phyloP scores from a whole-genome alignment of 1,140 invertebrate species.

The Nixonia krombeini region DNA sequence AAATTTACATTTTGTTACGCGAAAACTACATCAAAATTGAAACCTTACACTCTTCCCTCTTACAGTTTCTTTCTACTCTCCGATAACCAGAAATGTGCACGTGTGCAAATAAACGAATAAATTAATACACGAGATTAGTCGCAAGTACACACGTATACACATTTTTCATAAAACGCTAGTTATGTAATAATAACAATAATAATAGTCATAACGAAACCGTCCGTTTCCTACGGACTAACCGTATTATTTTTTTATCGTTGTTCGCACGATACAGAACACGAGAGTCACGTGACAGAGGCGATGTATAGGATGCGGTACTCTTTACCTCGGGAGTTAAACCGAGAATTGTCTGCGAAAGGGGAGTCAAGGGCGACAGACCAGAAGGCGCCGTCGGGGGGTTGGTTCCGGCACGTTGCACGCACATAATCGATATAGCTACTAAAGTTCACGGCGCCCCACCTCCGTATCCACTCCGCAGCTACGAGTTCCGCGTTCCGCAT shows the following conservation, averaged over 20 bases:
- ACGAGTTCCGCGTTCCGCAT: not conserved
- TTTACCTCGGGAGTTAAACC: slow-evolving; percentile 12
- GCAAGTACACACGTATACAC: no score
- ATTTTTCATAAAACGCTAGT: no score
- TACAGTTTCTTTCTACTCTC: no score
- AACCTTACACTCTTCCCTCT: no score
- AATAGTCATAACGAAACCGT: no score
- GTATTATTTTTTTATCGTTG: not conserved
- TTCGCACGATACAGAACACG: not conserved
- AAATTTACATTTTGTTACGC: no score
- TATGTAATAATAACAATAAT: no score
- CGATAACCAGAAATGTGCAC: no score
- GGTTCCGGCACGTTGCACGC: slow-evolving; percentile 47
- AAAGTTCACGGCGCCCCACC: slow-evolving; percentile 66
- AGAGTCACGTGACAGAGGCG: not conserved
- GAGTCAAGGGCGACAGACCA: slow-evolving; percentile 67
- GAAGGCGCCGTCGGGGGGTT: slow-evolving; percentile 60
- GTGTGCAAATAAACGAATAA: no score
- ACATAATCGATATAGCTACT: slow-evolving; percentile 68
- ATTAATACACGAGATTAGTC: no score
- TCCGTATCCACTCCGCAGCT: slow-evolving; percentile 26
- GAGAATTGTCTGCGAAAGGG: slow-evolving; percentile 45
- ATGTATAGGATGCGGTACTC: slow-evolving; percentile 1
- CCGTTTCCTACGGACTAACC: no score
- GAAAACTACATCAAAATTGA: no score